Conservation (phyloP, 1,140 invertebrate species). For the Trichonephila clavata region DNA sequence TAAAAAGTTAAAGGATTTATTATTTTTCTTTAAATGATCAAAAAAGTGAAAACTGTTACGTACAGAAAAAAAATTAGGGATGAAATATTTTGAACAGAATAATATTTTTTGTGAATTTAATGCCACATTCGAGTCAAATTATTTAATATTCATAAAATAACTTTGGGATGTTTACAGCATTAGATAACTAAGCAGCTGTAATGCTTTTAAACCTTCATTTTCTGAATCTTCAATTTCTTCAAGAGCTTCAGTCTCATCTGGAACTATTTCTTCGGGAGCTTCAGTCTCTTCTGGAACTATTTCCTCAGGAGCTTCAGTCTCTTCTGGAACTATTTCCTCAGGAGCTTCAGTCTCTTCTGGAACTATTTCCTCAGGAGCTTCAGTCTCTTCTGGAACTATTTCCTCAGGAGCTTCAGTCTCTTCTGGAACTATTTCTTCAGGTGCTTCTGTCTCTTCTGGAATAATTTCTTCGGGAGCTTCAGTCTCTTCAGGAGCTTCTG, state of each 20-base stretch:
- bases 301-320: slow-evolving; percentile 74
- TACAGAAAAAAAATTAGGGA: too few species aligned
- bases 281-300: slow-evolving; percentile 74
- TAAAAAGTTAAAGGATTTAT: too few species aligned
- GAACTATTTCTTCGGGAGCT: slow-evolving; percentile 73
- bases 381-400: slow-evolving; percentile 67
- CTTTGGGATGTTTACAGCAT: background rate
- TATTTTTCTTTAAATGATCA: too few species aligned
- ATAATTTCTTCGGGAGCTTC: slow-evolving; percentile 53
- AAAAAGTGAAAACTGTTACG: too few species aligned
- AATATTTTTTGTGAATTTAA: too few species aligned
- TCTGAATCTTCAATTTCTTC: slow-evolving; percentile 72
- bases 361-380: slow-evolving; percentile 75
- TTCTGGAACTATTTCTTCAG: slow-evolving; percentile 75
- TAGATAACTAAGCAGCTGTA: slow-evolving; percentile 23
- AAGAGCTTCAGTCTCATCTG: slow-evolving; percentile 73
- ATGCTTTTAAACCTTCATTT: slow-evolving; percentile 46
- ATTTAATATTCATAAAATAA: background rate
- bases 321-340: slow-evolving; percentile 72
- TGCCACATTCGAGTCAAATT: background rate
- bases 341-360: slow-evolving; percentile 76
- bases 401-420: slow-evolving; percentile 72
- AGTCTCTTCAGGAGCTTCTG: slow-evolving; percentile 57
- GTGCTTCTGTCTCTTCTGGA: slow-evolving; percentile 63
- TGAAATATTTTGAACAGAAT: too few species aligned